Conservation (phyloP, 1,140 invertebrate genomes). For the Sminthurinus signatus region DNA sequence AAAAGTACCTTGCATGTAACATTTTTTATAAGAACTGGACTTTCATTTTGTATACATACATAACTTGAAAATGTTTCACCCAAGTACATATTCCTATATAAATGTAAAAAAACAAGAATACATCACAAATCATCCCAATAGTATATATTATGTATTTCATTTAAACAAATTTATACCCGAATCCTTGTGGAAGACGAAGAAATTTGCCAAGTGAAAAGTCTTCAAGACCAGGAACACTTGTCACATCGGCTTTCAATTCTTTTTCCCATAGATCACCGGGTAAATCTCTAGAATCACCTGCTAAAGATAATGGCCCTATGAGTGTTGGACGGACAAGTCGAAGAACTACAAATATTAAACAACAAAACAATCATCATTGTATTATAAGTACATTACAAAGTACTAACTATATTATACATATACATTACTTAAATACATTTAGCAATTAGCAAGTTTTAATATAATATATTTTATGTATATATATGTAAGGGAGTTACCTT, state of each 20-base stretch:
- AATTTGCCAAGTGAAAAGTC: slow-evolving; percentile 78
- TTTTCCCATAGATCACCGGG: slow-evolving; percentile 69
- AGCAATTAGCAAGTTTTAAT: background rate
- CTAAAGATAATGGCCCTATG: slow-evolving; percentile 67
- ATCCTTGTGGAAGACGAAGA: slow-evolving; percentile 87
- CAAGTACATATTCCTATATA: slow-evolving; percentile 66
- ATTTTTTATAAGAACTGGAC: slow-evolving; percentile 69
- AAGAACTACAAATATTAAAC: slow-evolving; percentile 91
- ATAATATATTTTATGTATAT: background rate
- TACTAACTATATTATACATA: background rate
- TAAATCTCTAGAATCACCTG: slow-evolving; percentile 75
- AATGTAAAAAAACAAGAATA: no score
- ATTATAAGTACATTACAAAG: slow-evolving; percentile 6
- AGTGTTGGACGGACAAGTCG: slow-evolving; percentile 80
- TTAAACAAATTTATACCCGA: slow-evolving; percentile 61
- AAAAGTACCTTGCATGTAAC: slow-evolving; percentile 63
- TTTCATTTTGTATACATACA: slow-evolving; percentile 94
- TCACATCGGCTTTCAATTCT: slow-evolving; percentile 68
- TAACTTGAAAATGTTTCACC: slow-evolving; percentile 98
- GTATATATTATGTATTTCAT: no score
- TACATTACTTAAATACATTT: background rate
- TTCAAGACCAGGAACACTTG: slow-evolving; percentile 67
- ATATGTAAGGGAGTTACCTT: slow-evolving; percentile 18
- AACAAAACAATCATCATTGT: no score
- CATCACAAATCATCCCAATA: background rate